Evolutionary conservation across 2,888 invertebrate species (phyloP), one percentile per base, ranked within the genome.

Genomic region (Tridacna crocea): DNA sequence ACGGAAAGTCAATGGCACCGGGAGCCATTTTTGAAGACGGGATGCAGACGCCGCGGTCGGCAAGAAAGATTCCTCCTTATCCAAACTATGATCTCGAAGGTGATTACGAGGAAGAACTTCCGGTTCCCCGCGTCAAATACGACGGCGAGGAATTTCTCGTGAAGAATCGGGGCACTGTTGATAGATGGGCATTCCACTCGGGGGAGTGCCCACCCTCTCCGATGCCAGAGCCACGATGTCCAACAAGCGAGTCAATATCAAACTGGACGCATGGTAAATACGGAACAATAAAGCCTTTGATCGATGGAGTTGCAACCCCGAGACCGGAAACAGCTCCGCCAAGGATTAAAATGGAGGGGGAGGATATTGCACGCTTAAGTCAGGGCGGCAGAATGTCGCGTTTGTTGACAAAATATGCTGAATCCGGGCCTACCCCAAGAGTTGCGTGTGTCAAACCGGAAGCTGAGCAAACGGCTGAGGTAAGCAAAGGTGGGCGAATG

Each of bases 371-470:
- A 10, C 73, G 70, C 22, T 66, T 90, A 2, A 88, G 90, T 61
- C 79, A 87, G 66, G 90, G 90, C 6, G 84, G 84, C n/a, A 85
- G 91, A 47, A 91, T 91, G 91, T 87, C 84, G 75, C 80, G 80
- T 36, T 83, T 91, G 51, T 80, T 91, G n/a, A 88, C 91, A 65
- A 89, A 91, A 66, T 91, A 90, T 74, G 91, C 85, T 8, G 78
- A 88, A 51, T 82, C 85, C 26, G 83, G 82, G 3, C 77, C 89
- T 0, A 79, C 88, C 13, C 88, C 90, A 1, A 76, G 83, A 70
- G 85, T 89, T 15, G 83, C 90, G 0, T 82, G 91, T 47, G 90
- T 92, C n/a, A 92, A 91, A 82, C 85, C 88, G 46, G 92, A 92
- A 79, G 92, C 89, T 0, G 89, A 88, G 73, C 86, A 76, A 15